Evolutionary conservation across 2,797 vertebrate genomes (phyloP), one percentile per base, ranked within the genome.

Genomic region (Melanotaenia boesemani): DNA sequence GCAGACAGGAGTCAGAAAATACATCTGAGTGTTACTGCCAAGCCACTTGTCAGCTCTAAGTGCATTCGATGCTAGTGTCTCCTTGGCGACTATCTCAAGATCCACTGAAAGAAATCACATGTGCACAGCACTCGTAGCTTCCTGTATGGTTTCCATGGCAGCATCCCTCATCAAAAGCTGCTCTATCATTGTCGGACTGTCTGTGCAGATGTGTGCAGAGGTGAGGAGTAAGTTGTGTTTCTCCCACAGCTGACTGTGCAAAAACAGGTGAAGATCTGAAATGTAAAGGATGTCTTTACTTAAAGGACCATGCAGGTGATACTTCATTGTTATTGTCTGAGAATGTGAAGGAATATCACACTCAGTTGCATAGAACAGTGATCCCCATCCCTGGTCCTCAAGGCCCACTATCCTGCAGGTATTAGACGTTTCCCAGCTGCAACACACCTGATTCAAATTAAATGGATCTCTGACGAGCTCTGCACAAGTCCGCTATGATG

Each of bases 141-240:
- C 83, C 89, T 88, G 77, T 60, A 75, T 69, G 67, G 93, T 95
- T 93, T 77, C 94, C 91, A 95, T 93, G 91, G 86, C 76, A 93
- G 80, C 90, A 11, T 39, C 76, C 81, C 82, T 87, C 91, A 92
- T 93, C 85, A 90, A 89, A 92, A 85, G 85, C 83, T 76, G 73
- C 84, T 88, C 72, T 71, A 75, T 90, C 80, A 62, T 67, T 76
- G 72, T 83, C 60, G 74, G 68, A 20, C 41, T 24, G 6, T 50
- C 11, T 66, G 60, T 75, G 52, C 12, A 37, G 11, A 16, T 59
- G 26, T 50, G 61, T 63, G 13, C 1, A 39, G 62, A 6, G 8
- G n/a, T 48, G 4, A 46, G 36, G 4, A 18, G 16, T 37, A 30
- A 18, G 12, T 2, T 63, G n/a, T 63, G n/a, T 63, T 67, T 61